phyloP scores from a whole-genome alignment of 2,888 invertebrate genomes.

The Aphrophora alni region DNA sequence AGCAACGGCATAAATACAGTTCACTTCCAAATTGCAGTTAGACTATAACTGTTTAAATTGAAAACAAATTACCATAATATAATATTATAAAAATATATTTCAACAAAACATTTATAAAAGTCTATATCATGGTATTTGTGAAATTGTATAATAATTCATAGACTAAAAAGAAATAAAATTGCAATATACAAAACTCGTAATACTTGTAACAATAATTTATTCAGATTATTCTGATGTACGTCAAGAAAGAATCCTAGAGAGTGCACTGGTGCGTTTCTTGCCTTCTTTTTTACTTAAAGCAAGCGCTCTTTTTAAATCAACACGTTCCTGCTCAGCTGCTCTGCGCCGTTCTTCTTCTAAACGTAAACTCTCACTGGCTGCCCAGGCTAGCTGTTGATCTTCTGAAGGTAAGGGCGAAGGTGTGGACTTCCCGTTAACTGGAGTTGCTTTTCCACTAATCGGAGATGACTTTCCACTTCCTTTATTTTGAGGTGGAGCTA shows the following conservation, averaged over 20 bases:
- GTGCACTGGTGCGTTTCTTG: conserved; percentile 29
- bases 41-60: neutral
- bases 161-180: neutral
- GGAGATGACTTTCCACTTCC: conserved; percentile 7
- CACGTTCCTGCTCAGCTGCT: conserved; percentile 68
- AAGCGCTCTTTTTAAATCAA: conserved; percentile 75
- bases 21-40: no score
- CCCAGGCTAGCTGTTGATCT: conserved; percentile 77
- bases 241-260: conserved; percentile 32
- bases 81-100: neutral
- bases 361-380: conserved; percentile 70
- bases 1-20: no score
- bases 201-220: neutral
- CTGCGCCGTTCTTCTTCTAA: conserved; percentile 67
- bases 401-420: conserved; percentile 59
- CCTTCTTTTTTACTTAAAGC: conserved; percentile 65
- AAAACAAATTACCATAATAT: neutral
- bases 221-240: neutral
- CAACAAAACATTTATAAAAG: neutral
- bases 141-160: neutral
- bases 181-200: neutral
- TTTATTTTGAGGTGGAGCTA: neutral
- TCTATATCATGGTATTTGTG: no score
- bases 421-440: conserved; percentile 34
- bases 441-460: conserved; percentile 15